A percentile compares a stretch with the other conserved stretches of the same genome.
Evolutionary conservation across 2,888 invertebrate species (phyloP).

Genomic region (Brachyptera risi): DNA sequence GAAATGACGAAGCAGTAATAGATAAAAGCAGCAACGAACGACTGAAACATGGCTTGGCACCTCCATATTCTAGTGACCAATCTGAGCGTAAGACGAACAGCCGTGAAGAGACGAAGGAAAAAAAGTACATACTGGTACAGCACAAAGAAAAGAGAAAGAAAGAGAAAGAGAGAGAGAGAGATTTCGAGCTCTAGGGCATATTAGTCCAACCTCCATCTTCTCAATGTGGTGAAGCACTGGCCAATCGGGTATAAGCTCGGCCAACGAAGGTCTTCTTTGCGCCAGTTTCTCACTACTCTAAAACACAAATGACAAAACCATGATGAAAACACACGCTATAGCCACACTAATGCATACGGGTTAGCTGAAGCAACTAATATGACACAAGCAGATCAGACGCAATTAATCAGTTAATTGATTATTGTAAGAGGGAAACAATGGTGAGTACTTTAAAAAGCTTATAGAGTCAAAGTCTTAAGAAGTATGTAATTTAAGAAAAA

Average conservation of each 20-base stretch:
- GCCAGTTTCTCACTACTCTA: slow-evolving; percentile 45
- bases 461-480: too few species aligned
- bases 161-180: slow-evolving; percentile 30
- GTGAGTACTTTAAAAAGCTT: not conserved
- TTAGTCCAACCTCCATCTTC: slow-evolving; percentile 77
- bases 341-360: not conserved
- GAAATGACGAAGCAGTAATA: too few species aligned
- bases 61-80: too few species aligned
- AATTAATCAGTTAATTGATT: not conserved
- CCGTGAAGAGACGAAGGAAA: too few species aligned
- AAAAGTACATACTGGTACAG: too few species aligned
- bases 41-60: too few species aligned
- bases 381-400: not conserved
- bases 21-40: too few species aligned
- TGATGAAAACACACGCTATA: not conserved
- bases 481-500: too few species aligned
- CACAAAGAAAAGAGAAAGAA: too few species aligned
- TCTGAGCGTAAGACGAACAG: too few species aligned
- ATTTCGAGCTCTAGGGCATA: slow-evolving; percentile 34
- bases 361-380: not conserved
- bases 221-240: slow-evolving; percentile 81
- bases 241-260: slow-evolving; percentile 96
- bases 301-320: slow-evolving; percentile 36
- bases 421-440: not conserved
- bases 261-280: slow-evolving; percentile 81